These are phyloP conservation scores for Helicolenus hilgendorfi DNA, from an alignment of 2,797 vertebrate species.

Conservation along the genomic window DNA sequence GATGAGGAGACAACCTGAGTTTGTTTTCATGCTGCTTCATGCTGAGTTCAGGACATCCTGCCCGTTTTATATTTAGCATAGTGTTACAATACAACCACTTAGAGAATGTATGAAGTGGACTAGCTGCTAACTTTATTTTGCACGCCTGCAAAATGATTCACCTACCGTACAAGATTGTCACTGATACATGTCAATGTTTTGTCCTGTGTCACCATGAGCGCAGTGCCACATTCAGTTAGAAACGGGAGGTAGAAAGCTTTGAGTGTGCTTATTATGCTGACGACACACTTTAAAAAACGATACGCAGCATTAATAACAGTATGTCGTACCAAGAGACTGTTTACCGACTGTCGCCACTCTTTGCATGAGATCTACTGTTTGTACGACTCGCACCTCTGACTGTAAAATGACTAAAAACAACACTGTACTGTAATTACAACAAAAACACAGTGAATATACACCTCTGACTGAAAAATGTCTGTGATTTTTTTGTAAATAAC, in stretches of 20 bases:
- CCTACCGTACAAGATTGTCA: conserved; percentile 66
- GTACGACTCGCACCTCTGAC: conserved; percentile 60
- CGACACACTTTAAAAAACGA: background rate
- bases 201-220: conserved; percentile 23
- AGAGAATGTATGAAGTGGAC: conserved; percentile 81
- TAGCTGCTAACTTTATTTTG: conserved; percentile 87
- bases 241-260: conserved; percentile 5
- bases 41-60: conserved; percentile 45
- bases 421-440: conserved; percentile 73
- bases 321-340: conserved; percentile 48
- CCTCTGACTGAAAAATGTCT: conserved; percentile 62
- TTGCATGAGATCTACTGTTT: conserved; percentile 76
- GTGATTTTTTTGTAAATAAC: conserved; percentile 79
- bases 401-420: conserved; percentile 61
- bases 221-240: conserved; percentile 19
- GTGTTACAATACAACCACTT: conserved; percentile 41
- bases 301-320: conserved; percentile 10
- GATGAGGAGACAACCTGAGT: background rate
- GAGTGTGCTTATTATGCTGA: conserved; percentile 27
- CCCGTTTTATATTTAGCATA: conserved; percentile 61
- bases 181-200: conserved; percentile 32
- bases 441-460: conserved; percentile 51
- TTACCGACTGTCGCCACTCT: conserved; percentile 63
- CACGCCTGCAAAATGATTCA: conserved; percentile 72
- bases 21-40: conserved; percentile 65